These are phyloP conservation scores for Lagorchestes hirsutus DNA, from an alignment of 2,797 vertebrate species.

Conservation along the genomic window DNA sequence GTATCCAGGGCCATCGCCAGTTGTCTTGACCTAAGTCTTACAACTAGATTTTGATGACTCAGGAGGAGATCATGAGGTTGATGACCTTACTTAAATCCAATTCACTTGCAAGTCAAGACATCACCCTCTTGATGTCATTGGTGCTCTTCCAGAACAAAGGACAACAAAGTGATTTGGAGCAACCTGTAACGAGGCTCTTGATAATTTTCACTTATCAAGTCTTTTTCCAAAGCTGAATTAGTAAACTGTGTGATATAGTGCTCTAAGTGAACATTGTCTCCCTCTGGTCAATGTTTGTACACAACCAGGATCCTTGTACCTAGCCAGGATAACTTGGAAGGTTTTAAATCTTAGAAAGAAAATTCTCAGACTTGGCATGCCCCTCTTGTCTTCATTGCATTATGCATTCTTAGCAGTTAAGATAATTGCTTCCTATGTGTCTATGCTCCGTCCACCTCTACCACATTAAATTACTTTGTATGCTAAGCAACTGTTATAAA, in stretches of 20 bases:
- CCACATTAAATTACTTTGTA: conserved; percentile 12
- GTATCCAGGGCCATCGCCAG: background rate
- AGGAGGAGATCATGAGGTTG: too few species aligned
- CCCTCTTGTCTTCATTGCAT: background rate
- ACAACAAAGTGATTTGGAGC: background rate
- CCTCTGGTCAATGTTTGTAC: background rate
- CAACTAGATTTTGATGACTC: background rate
- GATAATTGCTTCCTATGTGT: background rate
- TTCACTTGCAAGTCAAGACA: too few species aligned
- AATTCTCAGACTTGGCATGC: background rate
- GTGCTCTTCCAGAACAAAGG: too few species aligned
- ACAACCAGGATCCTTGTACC: background rate
- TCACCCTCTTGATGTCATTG: too few species aligned
- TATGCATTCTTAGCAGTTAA: background rate
- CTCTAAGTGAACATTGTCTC: background rate
- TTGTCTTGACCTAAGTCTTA: background rate
- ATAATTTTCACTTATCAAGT: background rate
- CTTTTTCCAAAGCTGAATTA: background rate
- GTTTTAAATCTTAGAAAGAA: background rate
- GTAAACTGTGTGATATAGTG: background rate
- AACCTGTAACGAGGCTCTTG: background rate
- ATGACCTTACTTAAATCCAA: background rate
- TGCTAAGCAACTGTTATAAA: background rate
- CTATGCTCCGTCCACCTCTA: background rate
- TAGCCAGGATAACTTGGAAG: background rate